A percentile compares a stretch with the other conserved stretches of the same genome.
These are phyloP conservation scores for Phoenicopterus ruber DNA, from an alignment of 2,113 vertebrate species.

Conservation along the genomic window DNA sequence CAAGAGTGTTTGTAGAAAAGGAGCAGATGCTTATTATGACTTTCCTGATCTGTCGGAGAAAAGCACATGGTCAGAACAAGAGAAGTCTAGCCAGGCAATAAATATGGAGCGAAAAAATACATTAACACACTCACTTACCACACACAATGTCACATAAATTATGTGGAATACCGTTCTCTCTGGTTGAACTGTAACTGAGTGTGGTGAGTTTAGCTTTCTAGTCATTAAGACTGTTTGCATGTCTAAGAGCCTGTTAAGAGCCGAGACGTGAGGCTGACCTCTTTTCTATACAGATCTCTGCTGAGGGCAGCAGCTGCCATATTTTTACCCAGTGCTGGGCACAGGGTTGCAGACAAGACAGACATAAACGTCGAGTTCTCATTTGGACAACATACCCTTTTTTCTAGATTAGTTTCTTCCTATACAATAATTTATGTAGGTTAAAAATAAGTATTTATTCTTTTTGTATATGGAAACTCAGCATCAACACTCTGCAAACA, in stretches of 20 bases:
- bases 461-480: neutral
- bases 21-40: constrained; percentile 50
- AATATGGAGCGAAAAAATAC: constrained; percentile 7
- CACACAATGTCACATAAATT: constrained; percentile 50
- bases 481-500: neutral
- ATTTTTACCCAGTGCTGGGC: neutral
- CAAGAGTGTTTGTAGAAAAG: constrained; percentile 47
- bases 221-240: neutral
- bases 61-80: neutral
- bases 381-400: neutral
- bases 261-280: neutral
- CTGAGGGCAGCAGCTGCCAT: neutral
- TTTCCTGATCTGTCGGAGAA: constrained; percentile 8
- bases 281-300: neutral
- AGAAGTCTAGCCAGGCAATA: constrained; percentile 7
- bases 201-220: neutral
- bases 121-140: constrained; percentile 17
- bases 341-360: neutral
- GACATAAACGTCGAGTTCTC: neutral
- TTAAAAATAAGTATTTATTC: neutral
- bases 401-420: neutral
- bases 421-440: neutral
- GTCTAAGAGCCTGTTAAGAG: constrained; percentile 7
- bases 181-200: neutral
- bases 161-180: neutral